phyloP scores from a whole-genome alignment of 2,113 vertebrate genomes.

The Gallinago jamesoni region DNA sequence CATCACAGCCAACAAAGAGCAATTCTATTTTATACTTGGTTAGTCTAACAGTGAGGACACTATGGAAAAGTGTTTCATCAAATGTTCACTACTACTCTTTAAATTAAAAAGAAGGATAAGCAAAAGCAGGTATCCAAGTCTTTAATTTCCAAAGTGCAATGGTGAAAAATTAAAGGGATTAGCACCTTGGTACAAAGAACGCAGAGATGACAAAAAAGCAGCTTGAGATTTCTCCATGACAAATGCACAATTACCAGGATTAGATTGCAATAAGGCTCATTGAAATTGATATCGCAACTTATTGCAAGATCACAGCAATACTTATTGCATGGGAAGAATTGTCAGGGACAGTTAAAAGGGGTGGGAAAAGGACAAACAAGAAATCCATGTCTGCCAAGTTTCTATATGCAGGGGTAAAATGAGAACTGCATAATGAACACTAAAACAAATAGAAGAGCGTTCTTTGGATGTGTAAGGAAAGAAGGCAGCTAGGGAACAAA shows the following conservation, averaged over 20 bases:
- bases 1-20: not conserved
- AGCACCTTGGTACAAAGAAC: not conserved
- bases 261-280: not conserved
- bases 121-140: not conserved
- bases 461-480: not conserved
- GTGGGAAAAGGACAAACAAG: not conserved
- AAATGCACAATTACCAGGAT: not conserved
- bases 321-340: not conserved
- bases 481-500: not conserved
- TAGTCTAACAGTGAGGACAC: not conserved
- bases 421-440: not conserved
- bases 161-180: not conserved
- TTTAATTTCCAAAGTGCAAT: not conserved
- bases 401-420: not conserved
- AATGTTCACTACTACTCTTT: not conserved
- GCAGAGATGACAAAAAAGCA: not conserved
- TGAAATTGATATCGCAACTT: not conserved
- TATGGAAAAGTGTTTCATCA: not conserved
- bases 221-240: not conserved
- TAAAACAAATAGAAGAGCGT: not conserved
- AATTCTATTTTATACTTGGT: not conserved
- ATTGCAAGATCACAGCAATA: not conserved
- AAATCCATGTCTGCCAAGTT: not conserved
- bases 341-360: not conserved
- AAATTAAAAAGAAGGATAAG: not conserved